A percentile compares a stretch with the other conserved stretches of the same genome.
Evolutionary conservation across 1,140 invertebrate genomes (phyloP).

Genomic region (Dryas iulia): DNA sequence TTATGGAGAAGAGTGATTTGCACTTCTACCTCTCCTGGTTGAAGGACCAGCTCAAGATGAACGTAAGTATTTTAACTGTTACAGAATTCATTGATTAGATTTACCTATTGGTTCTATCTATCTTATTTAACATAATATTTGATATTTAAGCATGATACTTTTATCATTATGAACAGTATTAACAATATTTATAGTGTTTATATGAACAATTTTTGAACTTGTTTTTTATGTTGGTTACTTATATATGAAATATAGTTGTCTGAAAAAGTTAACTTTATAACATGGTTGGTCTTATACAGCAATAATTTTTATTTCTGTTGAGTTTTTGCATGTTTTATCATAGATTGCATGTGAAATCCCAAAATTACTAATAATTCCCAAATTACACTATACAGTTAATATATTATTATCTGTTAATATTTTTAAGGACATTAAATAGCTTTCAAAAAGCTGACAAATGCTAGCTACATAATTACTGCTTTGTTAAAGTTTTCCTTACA

Average conservation of each 20-base stretch:
- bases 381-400: neutral
- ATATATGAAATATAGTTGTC: neutral
- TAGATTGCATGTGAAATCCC: neutral
- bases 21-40: conserved; percentile 98
- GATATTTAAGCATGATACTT: too few relatives aligned
- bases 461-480: neutral
- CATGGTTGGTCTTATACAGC: neutral
- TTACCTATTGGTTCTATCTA: too few relatives aligned
- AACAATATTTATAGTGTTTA: neutral
- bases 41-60: conserved; percentile 94
- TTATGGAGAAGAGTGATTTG: conserved; percentile 97
- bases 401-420: too few relatives aligned
- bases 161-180: neutral
- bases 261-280: too few relatives aligned
- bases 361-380: neutral
- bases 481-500: neutral
- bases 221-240: neutral
- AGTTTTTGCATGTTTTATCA: neutral
- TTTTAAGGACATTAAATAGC: neutral
- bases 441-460: neutral
- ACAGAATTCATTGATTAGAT: too few relatives aligned
- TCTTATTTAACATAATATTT: too few relatives aligned
- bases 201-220: neutral
- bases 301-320: neutral
- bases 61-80: conserved; percentile 53